These are phyloP conservation scores for Papilio xuthus DNA, from an alignment of 1,140 invertebrate genomes.

Conservation along the genomic window DNA sequence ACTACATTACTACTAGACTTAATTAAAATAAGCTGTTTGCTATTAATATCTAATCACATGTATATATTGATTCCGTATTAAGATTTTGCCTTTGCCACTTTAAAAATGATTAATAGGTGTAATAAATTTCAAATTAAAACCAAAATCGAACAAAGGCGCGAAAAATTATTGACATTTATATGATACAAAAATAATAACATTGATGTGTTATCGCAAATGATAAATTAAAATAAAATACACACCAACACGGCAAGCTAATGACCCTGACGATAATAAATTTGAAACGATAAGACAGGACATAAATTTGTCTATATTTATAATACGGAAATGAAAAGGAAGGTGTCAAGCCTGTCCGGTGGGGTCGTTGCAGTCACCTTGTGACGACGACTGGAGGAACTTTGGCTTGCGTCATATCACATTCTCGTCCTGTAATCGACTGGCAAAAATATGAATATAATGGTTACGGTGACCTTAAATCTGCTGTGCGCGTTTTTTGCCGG, in stretches of 20 bases:
- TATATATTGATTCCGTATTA: no score
- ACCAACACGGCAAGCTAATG: not conserved
- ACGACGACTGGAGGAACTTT: not conserved
- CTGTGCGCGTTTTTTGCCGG: constrained; percentile 4
- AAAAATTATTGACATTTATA: not conserved
- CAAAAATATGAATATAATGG: constrained; percentile 29
- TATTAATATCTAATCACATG: no score
- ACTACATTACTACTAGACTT: no score
- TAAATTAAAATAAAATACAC: constrained; percentile 9
- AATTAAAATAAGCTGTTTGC: no score
- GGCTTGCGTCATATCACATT: constrained; percentile 24
- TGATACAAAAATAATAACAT: not conserved
- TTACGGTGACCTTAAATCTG: constrained; percentile 29
- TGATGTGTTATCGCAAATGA: constrained; percentile 14
- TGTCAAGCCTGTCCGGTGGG: not conserved
- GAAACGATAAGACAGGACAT: not conserved
- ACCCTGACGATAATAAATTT: constrained; percentile 3
- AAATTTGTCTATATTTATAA: constrained; percentile 13
- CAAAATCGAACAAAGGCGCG: not conserved
- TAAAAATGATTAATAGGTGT: not conserved
- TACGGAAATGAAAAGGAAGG: constrained; percentile 23
- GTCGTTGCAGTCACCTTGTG: constrained; percentile 31
- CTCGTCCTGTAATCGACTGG: constrained; percentile 10
- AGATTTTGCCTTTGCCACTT: not conserved
- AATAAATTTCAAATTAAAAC: not conserved